Conservation (phyloP, 2,113 vertebrate genomes). For the Pelmatolapia mariae region DNA sequence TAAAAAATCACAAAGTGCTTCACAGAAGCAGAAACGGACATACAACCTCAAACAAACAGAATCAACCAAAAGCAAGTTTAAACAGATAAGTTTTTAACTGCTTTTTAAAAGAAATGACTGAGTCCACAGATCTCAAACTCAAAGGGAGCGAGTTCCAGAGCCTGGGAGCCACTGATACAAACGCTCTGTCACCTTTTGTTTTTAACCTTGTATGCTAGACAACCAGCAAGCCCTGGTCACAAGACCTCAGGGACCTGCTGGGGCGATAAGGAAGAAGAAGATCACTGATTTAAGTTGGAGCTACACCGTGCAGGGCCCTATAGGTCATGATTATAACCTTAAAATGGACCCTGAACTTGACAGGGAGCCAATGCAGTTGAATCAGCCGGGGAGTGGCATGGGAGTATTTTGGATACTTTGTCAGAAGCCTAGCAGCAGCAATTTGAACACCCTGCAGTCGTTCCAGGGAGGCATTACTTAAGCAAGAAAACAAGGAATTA, state of each 20-base stretch:
- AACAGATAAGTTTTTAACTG: not conserved
- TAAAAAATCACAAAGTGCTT: not conserved
- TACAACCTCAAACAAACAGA: not conserved
- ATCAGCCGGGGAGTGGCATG: too few species aligned
- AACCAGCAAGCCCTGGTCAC: not conserved
- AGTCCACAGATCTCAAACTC: not conserved
- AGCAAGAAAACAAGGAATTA: too few species aligned
- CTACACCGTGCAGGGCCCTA: too few species aligned
- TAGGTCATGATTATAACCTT: too few species aligned
- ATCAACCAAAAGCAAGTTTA: not conserved
- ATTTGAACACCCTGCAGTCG: too few species aligned
- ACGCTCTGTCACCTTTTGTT: not conserved
- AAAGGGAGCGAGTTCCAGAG: not conserved
- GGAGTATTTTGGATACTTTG: too few species aligned
- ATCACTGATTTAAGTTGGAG: not conserved
- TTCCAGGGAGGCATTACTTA: too few species aligned
- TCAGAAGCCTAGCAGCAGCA: too few species aligned
- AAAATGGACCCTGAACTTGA: too few species aligned
- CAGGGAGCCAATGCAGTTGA: too few species aligned
- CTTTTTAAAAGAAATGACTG: not conserved
- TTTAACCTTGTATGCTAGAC: not conserved
- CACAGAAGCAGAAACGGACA: not conserved
- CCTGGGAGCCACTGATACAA: accelerated
- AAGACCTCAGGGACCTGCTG: too few species aligned
- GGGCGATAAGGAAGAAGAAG: accelerated